These are phyloP conservation scores for Drosophila grimshawi DNA, from an alignment of 1,140 invertebrate species.

Conservation along the genomic window DNA sequence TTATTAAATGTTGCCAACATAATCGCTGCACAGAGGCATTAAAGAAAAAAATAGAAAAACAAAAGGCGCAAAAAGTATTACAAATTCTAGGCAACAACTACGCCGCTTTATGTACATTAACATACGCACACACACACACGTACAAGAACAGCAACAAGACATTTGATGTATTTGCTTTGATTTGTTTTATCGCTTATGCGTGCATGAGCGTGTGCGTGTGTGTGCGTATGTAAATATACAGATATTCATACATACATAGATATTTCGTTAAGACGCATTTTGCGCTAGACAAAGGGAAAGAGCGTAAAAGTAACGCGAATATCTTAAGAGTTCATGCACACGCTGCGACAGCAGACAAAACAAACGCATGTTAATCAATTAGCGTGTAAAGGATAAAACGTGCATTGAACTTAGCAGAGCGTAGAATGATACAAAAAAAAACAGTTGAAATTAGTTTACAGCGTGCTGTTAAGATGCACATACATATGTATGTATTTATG, in stretches of 20 bases:
- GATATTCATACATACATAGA: not conserved
- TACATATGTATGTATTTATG: constrained; percentile 20
- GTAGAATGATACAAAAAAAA: not conserved
- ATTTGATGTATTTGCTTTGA: constrained; percentile 15
- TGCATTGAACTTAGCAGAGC: constrained; percentile 54
- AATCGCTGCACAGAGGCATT: not conserved
- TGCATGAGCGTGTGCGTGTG: not conserved
- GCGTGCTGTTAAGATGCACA: constrained; percentile 14
- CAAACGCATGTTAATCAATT: constrained; percentile 59
- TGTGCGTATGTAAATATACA: not conserved
- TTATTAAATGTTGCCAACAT: not conserved
- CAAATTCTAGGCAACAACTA: constrained; percentile 68
- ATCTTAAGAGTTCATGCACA: constrained; percentile 77
- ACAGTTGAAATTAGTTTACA: not conserved
- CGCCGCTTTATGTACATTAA: constrained; percentile 60
- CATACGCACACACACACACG: constrained; percentile 16
- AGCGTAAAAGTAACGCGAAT: constrained; percentile 44
- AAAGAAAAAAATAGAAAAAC: constrained; percentile 17
- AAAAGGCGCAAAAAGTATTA: constrained; percentile 65
- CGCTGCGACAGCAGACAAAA: constrained; percentile 10
- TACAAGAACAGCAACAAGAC: not conserved
- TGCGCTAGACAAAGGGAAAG: constrained; percentile 68
- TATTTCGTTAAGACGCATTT: constrained; percentile 74
- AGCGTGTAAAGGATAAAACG: constrained; percentile 73
- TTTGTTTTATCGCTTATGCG: constrained; percentile 13